Conservation (phyloP, 2,888 invertebrate genomes). For the Netelia fuscicornis region DNA sequence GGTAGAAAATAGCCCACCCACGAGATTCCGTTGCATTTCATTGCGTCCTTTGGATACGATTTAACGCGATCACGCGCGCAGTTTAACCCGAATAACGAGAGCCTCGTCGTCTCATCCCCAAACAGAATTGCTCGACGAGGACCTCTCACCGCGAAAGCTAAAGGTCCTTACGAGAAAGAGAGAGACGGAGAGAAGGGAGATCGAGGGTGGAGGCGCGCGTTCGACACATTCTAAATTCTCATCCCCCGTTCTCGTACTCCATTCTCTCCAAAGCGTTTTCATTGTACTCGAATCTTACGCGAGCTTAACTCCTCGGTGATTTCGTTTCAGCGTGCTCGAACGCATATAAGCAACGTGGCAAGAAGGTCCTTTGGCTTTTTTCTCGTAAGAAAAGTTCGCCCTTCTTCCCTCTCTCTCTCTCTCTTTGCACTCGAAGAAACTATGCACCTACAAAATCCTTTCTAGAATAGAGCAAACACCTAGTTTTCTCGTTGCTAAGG, state of each 20-base stretch:
- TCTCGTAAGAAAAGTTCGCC: constrained; percentile 19
- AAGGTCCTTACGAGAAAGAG: constrained; percentile 45
- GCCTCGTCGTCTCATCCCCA: not conserved
- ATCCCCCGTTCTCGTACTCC: constrained; percentile 23
- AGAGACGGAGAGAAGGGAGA: not conserved
- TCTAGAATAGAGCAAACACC: constrained; percentile 63
- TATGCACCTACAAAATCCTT: constrained; percentile 31
- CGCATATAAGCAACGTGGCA: constrained; percentile 63
- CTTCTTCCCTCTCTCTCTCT: constrained; percentile 22
- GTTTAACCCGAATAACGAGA: constrained; percentile 61
- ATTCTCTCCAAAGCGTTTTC: constrained; percentile 58
- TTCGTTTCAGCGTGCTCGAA: constrained; percentile 72
- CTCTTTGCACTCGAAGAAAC: constrained; percentile 2
- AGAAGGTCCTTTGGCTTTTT: constrained; percentile 40
- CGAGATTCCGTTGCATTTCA: constrained; percentile 26
- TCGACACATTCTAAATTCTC: constrained; percentile 24
- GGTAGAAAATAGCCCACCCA: constrained; percentile 2
- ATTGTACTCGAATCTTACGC: constrained; percentile 67
- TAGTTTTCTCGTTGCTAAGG: constrained; percentile 48
- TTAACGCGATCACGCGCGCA: constrained; percentile 65
- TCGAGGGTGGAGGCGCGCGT: constrained; percentile 19
- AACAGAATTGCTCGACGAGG: constrained; percentile 27
- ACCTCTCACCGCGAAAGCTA: constrained; percentile 62
- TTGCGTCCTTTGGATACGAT: constrained; percentile 47
- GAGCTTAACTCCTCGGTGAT: constrained; percentile 72